phyloP scores from a whole-genome alignment of 2,888 invertebrate species.

The Thymelicus sylvestris region DNA sequence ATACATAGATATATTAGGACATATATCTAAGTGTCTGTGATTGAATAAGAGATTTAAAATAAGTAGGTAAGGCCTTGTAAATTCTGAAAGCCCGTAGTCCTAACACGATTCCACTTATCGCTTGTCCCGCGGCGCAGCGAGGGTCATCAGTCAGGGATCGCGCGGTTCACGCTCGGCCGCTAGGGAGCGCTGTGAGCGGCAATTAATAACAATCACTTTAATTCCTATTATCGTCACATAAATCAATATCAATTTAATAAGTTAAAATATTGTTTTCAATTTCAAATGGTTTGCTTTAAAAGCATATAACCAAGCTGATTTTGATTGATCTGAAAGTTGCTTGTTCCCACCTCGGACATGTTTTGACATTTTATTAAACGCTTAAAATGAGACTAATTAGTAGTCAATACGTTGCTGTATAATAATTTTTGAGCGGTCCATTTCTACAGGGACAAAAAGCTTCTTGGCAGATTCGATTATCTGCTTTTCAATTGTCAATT shows the following conservation, averaged over 20 bases:
- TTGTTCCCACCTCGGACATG: too few species aligned
- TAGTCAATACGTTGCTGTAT: too few species aligned
- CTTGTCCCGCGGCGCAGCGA: not conserved
- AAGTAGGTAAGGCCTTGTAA: too few species aligned
- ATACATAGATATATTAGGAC: too few species aligned
- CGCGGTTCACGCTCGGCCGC: constrained; percentile 33
- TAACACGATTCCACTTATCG: not conserved
- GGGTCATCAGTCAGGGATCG: constrained; percentile 43
- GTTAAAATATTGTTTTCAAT: constrained; percentile 32
- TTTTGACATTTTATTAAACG: too few species aligned
- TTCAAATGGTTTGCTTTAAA: not conserved
- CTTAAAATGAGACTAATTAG: too few species aligned
- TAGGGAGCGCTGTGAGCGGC: constrained; percentile 44
- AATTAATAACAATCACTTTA: constrained; percentile 80
- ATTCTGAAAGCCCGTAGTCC: too few species aligned
- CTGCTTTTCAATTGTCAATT: constrained; percentile 11
- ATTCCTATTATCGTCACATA: constrained; percentile 53
- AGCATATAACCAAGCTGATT: not conserved
- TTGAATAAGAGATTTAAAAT: too few species aligned
- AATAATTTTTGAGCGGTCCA: too few species aligned
- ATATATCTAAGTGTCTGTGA: too few species aligned
- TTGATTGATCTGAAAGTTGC: not conserved
- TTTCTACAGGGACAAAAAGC: too few species aligned
- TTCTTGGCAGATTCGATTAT: not conserved
- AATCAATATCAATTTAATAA: constrained; percentile 62